Percentiles rank a stretch among this genome's conserved stretches.
phyloP scores from a whole-genome alignment of 1,140 invertebrate species.

The Aphaenogaster ashmeadi region DNA sequence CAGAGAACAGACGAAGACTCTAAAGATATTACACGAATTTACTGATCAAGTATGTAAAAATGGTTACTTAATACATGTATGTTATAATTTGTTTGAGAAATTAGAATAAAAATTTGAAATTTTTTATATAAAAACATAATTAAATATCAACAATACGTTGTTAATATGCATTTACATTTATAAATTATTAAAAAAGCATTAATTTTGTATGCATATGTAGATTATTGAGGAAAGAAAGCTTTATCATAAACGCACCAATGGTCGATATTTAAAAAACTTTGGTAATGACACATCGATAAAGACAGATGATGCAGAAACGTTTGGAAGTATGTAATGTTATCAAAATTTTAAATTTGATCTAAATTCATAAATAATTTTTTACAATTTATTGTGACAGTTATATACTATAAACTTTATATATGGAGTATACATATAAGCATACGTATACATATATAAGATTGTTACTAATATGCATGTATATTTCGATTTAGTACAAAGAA shows the following conservation, averaged over 20 bases:
- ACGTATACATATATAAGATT: neutral
- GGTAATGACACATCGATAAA: neutral
- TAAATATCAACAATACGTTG: neutral
- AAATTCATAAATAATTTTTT: too few species aligned
- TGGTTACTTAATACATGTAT: neutral
- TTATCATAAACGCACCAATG: slow-evolving; percentile 75
- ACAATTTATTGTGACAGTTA: too few species aligned
- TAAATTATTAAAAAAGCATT: neutral
- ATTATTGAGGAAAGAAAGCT: slow-evolving; percentile 77
- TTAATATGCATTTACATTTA: neutral
- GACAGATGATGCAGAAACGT: neutral
- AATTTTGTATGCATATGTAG: slow-evolving; percentile 47
- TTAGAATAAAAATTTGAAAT: neutral
- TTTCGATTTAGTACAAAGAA: slow-evolving; percentile 83
- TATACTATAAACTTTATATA: too few species aligned
- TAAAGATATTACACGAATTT: slow-evolving; percentile 91
- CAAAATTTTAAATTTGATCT: neutral
- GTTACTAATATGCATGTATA: neutral
- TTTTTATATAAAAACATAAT: neutral
- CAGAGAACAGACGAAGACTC: slow-evolving; percentile 87
- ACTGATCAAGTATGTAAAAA: slow-evolving; percentile 87
- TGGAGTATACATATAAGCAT: too few species aligned
- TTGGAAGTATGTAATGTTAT: slow-evolving; percentile 24
- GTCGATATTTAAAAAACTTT: slow-evolving; percentile 52
- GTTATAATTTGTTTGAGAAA: neutral